Percentiles rank a stretch among this genome's conserved stretches.
Conservation (phyloP, 1,140 invertebrate genomes). For the Drosophila bocki region DNA sequence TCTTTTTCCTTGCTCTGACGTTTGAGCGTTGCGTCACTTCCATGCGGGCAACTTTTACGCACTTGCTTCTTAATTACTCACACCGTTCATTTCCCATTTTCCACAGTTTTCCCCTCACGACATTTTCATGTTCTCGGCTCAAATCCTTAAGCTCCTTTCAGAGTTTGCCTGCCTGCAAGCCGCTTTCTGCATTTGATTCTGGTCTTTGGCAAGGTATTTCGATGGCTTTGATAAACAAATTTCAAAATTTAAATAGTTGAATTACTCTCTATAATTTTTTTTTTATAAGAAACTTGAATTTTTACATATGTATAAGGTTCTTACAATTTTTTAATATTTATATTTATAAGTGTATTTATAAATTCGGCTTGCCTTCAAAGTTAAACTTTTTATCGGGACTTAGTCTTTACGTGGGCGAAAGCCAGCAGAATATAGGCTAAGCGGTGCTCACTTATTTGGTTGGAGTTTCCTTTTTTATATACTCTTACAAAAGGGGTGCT, state of each 20-base stretch:
- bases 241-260: too few species aligned
- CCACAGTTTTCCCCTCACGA: background rate
- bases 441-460: slow-evolving; percentile 25
- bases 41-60: slow-evolving; percentile 62
- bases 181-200: slow-evolving; percentile 1
- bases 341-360: background rate
- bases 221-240: background rate
- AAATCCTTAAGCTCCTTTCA: slow-evolving; percentile 69
- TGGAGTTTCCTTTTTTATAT: slow-evolving; percentile 30
- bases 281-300: too few species aligned
- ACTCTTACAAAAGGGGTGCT: background rate
- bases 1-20: slow-evolving; percentile 25
- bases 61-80: slow-evolving; percentile 72
- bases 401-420: slow-evolving; percentile 8
- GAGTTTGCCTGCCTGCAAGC: slow-evolving; percentile 36
- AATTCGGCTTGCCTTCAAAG: background rate
- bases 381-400: slow-evolving; percentile 19
- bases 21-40: slow-evolving; percentile 48
- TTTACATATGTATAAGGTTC: too few species aligned
- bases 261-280: too few species aligned
- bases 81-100: slow-evolving; percentile 37
- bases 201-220: slow-evolving; percentile 1
- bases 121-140: slow-evolving; percentile 39
- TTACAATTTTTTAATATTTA: too few species aligned
- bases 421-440: slow-evolving; percentile 50